Evolutionary conservation across 2,888 invertebrate species (phyloP), one percentile per base, ranked within the genome.

Genomic region (Agriopis marginaria): DNA sequence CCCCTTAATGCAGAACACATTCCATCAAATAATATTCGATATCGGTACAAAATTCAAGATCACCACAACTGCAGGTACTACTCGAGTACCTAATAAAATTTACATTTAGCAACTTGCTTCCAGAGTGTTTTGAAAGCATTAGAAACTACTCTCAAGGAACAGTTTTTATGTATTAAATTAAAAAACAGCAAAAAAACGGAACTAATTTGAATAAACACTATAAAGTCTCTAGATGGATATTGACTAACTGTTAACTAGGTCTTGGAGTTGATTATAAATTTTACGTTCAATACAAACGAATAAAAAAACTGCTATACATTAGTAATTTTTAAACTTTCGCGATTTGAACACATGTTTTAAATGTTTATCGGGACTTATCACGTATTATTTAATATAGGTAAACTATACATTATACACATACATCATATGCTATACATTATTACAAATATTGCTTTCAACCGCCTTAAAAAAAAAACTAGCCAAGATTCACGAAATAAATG

Each of bases 61-160:
- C 44, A n/a, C 23, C 8, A 23, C 12, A n/a, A 45, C 45, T 45
- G 45, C 60, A 63, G 14, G 50, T 56, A 14, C 32, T 32, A 32
- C 55, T 7, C 12, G 1, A 53, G 45, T 71, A n/a, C n/a, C n/a
- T n/a, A n/a, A n/a, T n/a, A n/a, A n/a, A 72, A 79, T 79, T 82
- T 81, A 75, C 77, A 79, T 81, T 80, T 77, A 76, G 79, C 78
- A 82, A 82, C 56, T 23, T 7, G 59, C 59, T 75, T 70, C 71
- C 66, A 73, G 75, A 74, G 75, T 69, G 63, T 82, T 74, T 83
- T 78, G 84, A 73, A 80, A 83, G 75, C 62, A 67, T 81, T 82
- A 78, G 82, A 83, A 84, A 83, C 80, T 75, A 39, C 14, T 47
- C 76, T 82, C 82, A 83, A 83, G 82, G 82, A 79, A 75, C 74